These are phyloP conservation scores for Macroglossus sobrinus DNA, from an alignment of 2,113 vertebrate genomes.

Conservation along the genomic window DNA sequence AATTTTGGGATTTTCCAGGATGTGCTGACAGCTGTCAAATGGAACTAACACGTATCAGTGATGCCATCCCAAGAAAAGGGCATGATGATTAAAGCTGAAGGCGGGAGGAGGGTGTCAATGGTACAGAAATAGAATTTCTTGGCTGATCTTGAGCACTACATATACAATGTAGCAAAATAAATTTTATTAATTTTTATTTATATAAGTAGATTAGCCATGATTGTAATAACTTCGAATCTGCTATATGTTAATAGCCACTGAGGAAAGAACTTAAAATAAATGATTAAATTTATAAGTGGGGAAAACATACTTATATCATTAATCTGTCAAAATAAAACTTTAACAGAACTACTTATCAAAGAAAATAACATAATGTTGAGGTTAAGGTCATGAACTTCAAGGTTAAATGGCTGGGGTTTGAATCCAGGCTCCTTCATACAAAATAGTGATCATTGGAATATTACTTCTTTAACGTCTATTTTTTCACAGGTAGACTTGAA, in stretches of 20 bases:
- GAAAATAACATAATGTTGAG: neutral
- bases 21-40: slow-evolving; percentile 18
- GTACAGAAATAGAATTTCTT: neutral
- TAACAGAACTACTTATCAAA: neutral
- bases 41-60: neutral
- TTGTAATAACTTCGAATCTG: neutral
- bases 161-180: neutral
- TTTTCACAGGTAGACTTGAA: neutral
- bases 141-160: neutral
- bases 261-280: neutral
- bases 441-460: neutral
- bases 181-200: slow-evolving; percentile 5
- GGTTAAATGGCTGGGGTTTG: neutral
- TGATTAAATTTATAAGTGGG: neutral
- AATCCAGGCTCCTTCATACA: neutral
- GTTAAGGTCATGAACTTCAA: neutral
- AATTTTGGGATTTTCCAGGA: neutral
- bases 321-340: neutral
- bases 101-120: neutral
- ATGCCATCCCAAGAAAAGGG: neutral
- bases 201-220: neutral
- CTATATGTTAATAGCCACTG: neutral
- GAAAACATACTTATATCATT: neutral
- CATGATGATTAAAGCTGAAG: neutral
- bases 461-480: neutral